A percentile compares a stretch with the other conserved stretches of the same genome.
Evolutionary conservation across 2,888 invertebrate species (phyloP).

Genomic region (Acrobasis consociella): DNA sequence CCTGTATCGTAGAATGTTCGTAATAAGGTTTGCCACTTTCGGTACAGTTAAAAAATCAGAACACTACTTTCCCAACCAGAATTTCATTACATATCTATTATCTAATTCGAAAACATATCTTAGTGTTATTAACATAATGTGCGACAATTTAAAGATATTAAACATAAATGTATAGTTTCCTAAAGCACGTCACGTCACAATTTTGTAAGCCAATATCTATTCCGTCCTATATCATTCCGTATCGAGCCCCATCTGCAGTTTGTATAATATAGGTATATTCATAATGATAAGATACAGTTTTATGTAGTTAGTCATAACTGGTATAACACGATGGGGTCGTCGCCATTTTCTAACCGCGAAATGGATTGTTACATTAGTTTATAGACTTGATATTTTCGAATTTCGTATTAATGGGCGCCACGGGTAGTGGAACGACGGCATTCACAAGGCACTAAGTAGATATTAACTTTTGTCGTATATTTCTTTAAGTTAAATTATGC

Average conservation of each 20-base stretch:
- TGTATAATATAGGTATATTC: not conserved
- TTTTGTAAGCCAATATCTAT: not conserved
- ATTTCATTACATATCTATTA: too few relatives aligned
- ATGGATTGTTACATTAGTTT: not conserved
- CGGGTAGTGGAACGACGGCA: not conserved
- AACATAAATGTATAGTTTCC: not conserved
- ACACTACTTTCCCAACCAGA: too few relatives aligned
- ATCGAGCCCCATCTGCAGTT: not conserved
- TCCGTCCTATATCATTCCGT: too few relatives aligned
- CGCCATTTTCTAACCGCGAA: not conserved
- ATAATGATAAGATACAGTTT: not conserved
- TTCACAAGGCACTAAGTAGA: not conserved
- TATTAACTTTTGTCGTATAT: not conserved
- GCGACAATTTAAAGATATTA: not conserved
- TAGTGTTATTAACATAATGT: too few relatives aligned
- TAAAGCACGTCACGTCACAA: not conserved
- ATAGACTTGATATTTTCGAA: not conserved
- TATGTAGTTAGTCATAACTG: not conserved
- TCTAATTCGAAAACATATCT: too few relatives aligned
- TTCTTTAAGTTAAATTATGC: not conserved
- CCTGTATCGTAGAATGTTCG: not conserved
- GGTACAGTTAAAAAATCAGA: too few relatives aligned
- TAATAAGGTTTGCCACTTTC: not conserved
- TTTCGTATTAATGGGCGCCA: not conserved
- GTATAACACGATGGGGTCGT: not conserved